Base-by-base conservation (phyloP, 2,797 vertebrate genomes). In the Bradypodion pumilum region DNA sequence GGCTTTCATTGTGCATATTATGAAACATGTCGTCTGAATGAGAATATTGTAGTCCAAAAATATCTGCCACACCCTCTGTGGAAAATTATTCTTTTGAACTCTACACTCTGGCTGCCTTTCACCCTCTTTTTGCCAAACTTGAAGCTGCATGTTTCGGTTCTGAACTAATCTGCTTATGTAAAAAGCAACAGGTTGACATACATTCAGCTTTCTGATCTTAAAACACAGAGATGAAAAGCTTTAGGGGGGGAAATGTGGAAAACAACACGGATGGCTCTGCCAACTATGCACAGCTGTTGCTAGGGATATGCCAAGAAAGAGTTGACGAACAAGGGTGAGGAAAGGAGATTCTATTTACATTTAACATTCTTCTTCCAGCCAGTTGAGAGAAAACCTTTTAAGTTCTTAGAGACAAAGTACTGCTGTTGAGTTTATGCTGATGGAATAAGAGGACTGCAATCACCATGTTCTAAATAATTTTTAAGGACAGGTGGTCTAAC, bases 181-280 rank as follows among this genome's bases (percentile, higher is more conserved):
- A 90, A 89, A 90, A 32, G 86, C 83, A 89, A 68, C 69, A 82
- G 80, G 82, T 81, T 15, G 44, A 77, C 80, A 89, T 89, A 75
- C 85, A 66, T 91, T 89, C 87, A 86, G 88, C 74, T 70, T 90
- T 77, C 81, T 92, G 78, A 21, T n/a, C 46, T 83, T 59, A 84
- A 90, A 87, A 78, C n/a, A 82, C 32, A 73, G 77, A 88, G 86
- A 91, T 90, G 84, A 92, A 93, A 91, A 93, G 87, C 81, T 83
- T 84, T 44, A 72, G n/a, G 78, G n/a, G 15, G 89, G 87, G 90
- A 87, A 74, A 77, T 91, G 81, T 84, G 81, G 87, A 91, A 92
- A 91, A 88, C 76, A 87, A 32, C 78, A 90, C 74, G 15, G 42
- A 78, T 80, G 87, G 74, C 89, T 92, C 90, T 90, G 87, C 89